Conservation (phyloP, 1,140 invertebrate species). For the Zaprionus tsacasi region DNA sequence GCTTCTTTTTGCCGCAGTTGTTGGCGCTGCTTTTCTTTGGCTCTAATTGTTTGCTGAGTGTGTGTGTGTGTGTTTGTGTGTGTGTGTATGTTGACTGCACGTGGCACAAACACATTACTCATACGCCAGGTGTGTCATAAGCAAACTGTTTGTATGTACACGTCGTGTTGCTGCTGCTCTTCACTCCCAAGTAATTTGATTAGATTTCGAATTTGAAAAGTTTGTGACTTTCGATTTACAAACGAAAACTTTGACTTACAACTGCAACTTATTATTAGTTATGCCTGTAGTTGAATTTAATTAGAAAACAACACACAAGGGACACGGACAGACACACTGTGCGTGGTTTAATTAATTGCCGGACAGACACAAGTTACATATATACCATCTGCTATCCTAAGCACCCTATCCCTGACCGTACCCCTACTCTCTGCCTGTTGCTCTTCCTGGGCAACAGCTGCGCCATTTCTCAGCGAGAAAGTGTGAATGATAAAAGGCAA, state of each 20-base stretch:
- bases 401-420: background rate
- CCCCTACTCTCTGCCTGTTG: slow-evolving; percentile 11
- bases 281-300: slow-evolving; percentile 22
- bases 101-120: slow-evolving; percentile 45
- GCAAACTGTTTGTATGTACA: background rate
- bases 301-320: slow-evolving; percentile 8
- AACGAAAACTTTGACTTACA: background rate
- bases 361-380: background rate
- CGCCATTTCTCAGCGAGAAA: slow-evolving; percentile 59
- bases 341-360: slow-evolving; percentile 34
- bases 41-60: slow-evolving; percentile 30
- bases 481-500: slow-evolving; percentile 51
- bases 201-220: slow-evolving; percentile 42
- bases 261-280: slow-evolving; percentile 11
- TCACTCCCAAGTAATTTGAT: slow-evolving; percentile 54
- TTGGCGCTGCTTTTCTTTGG: slow-evolving; percentile 30
- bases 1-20: slow-evolving; percentile 8
- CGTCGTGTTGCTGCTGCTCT: background rate
- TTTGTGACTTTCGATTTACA: slow-evolving; percentile 21
- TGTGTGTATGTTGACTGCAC: slow-evolving; percentile 25
- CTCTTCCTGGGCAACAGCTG: slow-evolving; percentile 57
- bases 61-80: slow-evolving; percentile 1
- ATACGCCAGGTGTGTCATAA: slow-evolving; percentile 65
- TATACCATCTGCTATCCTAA: no score
- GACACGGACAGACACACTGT: background rate